Evolutionary conservation across 1,140 invertebrate genomes (phyloP), one percentile per base, ranked within the genome.

Genomic region (Vanessa atalanta): DNA sequence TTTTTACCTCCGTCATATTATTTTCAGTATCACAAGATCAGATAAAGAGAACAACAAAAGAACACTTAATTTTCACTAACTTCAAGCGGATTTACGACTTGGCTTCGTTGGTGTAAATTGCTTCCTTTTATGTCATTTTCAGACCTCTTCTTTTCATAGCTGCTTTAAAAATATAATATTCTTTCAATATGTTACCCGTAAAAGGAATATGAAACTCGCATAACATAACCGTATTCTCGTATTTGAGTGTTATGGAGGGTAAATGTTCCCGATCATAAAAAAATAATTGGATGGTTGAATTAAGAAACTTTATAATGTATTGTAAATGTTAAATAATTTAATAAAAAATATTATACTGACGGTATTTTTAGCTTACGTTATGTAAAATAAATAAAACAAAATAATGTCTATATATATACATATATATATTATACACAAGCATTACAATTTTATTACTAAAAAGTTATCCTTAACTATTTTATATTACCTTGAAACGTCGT

Each of bases 71-170:
- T 81, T 80, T 78, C 77, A 77, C 75, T 77, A 80, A 85, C 77
- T 79, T 84, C 70, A 71, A 78, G 71, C 76, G 77, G 79, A 83
- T 85, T 86, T 83, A 88, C 79, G 81, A 78, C 70, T 78, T 65
- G 65, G 73, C 68, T 72, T 72, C 76, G 82, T 85, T 79, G 83
- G 75, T 79, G 80, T 83, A 83, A 83, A 87, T 86, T 85, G 80
- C 80, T 83, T 81, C 80, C 81, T 86, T 82, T 87, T 86, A 82
- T 82, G 77, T 79, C 76, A 82, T 83, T 85, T 81, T 75, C 73
- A 70, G 69, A 75, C 67, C 55, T 78, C 65, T 72, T 50, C 57
- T 72, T 57, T 76, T 74, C 71, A 76, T 72, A 73, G 72, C 70
- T 65, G 65, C 63, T 60, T 77, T 81, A 76, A 75, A 66, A 74